Conservation (phyloP, 2,888 invertebrate genomes). For the Apotomis turbidana region DNA sequence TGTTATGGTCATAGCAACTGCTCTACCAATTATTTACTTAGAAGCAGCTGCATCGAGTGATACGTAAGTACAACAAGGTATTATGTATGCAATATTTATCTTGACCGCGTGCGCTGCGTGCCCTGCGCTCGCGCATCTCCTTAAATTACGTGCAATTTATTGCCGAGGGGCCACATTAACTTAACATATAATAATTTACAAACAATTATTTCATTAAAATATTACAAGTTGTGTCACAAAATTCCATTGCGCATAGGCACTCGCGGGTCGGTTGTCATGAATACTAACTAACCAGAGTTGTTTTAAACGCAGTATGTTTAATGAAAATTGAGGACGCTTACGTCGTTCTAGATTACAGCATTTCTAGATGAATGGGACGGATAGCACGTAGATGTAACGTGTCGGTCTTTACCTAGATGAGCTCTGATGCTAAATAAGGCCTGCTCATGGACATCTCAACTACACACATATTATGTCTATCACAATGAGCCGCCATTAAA, state of each 20-base stretch:
- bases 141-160: constrained; percentile 75
- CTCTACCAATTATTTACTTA: constrained; percentile 60
- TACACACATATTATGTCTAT: constrained; percentile 2
- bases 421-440: constrained; percentile 22
- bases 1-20: constrained; percentile 46
- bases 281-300: constrained; percentile 26
- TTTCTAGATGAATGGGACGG: neutral
- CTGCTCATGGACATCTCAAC: constrained; percentile 10
- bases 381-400: constrained; percentile 9
- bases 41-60: constrained; percentile 54
- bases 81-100: constrained; percentile 65
- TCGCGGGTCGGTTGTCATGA: constrained; percentile 33
- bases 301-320: constrained; percentile 8
- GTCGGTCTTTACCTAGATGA: constrained; percentile 34
- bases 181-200: constrained; percentile 71
- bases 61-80: constrained; percentile 44
- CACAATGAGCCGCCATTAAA: constrained; percentile 32
- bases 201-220: constrained; percentile 72
- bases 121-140: constrained; percentile 47
- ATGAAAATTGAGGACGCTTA: neutral
- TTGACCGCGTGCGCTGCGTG: constrained; percentile 49
- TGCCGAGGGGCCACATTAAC: constrained; percentile 66
- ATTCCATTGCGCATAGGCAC: constrained; percentile 27
- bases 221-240: constrained; percentile 55
- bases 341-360: neutral